Evolutionary conservation across 1,140 invertebrate species (phyloP), one percentile per base, ranked within the genome.

Genomic region (Drosophila insularis): DNA sequence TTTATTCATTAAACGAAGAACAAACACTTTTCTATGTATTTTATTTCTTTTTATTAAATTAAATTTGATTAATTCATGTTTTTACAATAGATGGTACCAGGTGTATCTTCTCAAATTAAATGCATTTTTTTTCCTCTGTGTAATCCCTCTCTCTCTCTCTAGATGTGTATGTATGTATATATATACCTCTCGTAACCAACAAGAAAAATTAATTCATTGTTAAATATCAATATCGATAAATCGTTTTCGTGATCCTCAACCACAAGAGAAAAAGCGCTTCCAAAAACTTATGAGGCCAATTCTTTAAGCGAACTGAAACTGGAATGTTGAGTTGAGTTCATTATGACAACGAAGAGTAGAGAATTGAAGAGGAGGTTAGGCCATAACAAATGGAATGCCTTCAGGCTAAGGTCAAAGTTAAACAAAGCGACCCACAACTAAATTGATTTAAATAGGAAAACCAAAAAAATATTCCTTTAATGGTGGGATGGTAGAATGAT

Each of bases 401-500:
- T 87, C 62, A 67, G 71, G 85, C 85, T 89, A 89, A 89, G 80
- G 77, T 89, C 84, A 89, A 89, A 89, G 84, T 89, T 89, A 85
- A 81, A 67, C 75, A 85, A 78, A 81, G 82, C 77, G 85, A 74
- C 81, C 85, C 68, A 86, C 77, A 89, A 90, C 89, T 90, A 90
- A 50, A 90, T 90, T 90, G 86, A 86, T 90, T 82, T 90, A 90
- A 90, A 90, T 85, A 50, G 43, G 43, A 50, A 50, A 50, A 50
- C 78, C 81, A 72, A 86, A 61, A 69, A 78, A 68, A 78, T 80
- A 63, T 73, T 75, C 71, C 72, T 75, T 80, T 80, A 80, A 78
- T 75, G 73, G 72, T 69, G 73, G 73, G 72, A 75, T 74, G 72
- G 21, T 27, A 43, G 53, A 32, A 27, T 70, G 37, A 70, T 31